Evolutionary conservation across 1,140 invertebrate species (phyloP), one percentile per base, ranked within the genome.

Genomic region (Drosophila chauvacae): DNA sequence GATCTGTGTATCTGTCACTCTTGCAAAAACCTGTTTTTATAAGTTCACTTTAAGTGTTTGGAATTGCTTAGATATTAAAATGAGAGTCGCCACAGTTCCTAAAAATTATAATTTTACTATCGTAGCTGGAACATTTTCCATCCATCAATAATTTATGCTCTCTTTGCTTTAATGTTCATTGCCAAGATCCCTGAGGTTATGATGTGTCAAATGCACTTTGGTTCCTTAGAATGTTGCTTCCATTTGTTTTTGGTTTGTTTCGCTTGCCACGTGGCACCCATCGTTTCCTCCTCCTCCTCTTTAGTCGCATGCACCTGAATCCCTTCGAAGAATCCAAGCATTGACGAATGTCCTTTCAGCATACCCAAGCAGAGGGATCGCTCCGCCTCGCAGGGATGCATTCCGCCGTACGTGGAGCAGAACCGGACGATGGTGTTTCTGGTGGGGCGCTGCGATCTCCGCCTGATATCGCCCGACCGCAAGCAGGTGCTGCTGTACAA

Each of bases 351-450:
- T 11, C 9, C 5, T 77, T 79, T 11, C 62, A 92, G 92, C 64
- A 70, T 90, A 57, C 92, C 92, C 42, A 92, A 91, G 68, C 87
- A 74, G 71, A 80, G 88, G 44, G 94, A 94, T 81, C 92, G 94
- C 26, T 94, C 94, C 0, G 94, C 94, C 3, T 94, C 94, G 2
- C 94, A 94, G 60, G 94, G 94, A 18, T 94, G 94, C 42, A 92
- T 95, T 50, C 94, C 93, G 71, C 91, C 93, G n/a, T 91, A 78
- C 60, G 76, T 84, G 14, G 96, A 97, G 60, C 95, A 96, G 74
- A 98, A 98, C 93, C 94, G 97, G 26, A 98, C 97, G 2, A 99
- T 99, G 98, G 94, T 99, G 60, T 90, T 94, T 59, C 93, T 97
- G 93, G 96, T 99, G 20, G 97, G 97, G n/a, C 94, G 96, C 35